These are phyloP conservation scores for Dryocosmus kuriphilus DNA, from an alignment of 2,888 invertebrate species.

Conservation along the genomic window DNA sequence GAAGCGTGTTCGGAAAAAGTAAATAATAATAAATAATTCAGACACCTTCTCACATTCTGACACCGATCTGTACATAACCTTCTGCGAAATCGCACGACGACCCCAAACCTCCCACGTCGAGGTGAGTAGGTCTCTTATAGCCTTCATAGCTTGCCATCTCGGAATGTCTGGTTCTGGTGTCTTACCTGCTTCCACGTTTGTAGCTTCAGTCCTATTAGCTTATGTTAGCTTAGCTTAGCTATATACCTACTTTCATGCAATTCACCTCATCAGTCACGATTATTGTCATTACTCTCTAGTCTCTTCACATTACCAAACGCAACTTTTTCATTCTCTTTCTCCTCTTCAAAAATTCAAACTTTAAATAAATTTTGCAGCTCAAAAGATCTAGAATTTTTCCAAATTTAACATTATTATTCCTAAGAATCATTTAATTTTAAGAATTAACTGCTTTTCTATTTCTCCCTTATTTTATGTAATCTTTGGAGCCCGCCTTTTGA, in stretches of 20 bases:
- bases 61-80: constrained; percentile 52
- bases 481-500: no score
- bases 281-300: constrained; percentile 16
- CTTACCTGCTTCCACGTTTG: constrained; percentile 35
- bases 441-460: no score
- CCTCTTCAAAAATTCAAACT: neutral
- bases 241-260: constrained; percentile 24
- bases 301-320: constrained; percentile 6
- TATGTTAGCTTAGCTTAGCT: no score
- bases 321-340: neutral
- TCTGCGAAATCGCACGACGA: constrained; percentile 51
- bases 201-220: constrained; percentile 33
- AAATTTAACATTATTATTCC: no score
- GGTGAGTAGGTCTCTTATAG: constrained; percentile 38
- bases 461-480: no score
- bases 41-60: constrained; percentile 51
- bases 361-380: no score
- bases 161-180: constrained; percentile 19
- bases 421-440: no score
- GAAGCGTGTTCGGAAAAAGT: constrained; percentile 20
- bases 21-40: constrained; percentile 35
- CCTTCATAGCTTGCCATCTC: constrained; percentile 36
- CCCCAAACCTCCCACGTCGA: constrained; percentile 45
- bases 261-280: constrained; percentile 35
- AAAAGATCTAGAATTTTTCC: no score